Conservation (phyloP, 2,888 invertebrate species). For the Ectropis crepuscularia region DNA sequence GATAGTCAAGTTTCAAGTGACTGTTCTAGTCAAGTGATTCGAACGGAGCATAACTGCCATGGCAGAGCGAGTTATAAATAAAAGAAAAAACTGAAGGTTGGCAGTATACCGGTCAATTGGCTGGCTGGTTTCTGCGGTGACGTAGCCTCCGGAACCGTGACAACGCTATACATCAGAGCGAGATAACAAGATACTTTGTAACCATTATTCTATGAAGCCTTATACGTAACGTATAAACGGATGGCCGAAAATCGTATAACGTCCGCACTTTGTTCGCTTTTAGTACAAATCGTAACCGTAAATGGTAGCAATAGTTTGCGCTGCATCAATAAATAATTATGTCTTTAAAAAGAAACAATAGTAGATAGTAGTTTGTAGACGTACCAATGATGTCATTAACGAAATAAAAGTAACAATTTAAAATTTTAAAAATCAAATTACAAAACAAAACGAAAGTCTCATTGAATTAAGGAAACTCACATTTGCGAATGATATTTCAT, state of each 20-base stretch:
- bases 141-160: conserved; percentile 68
- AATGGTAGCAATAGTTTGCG: conserved; percentile 52
- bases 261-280: conserved; percentile 75
- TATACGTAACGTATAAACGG: conserved; percentile 75
- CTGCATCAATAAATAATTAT: conserved; percentile 52
- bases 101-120: conserved; percentile 84
- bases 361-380: background rate
- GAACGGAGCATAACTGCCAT: conserved; percentile 77
- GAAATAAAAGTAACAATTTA: background rate
- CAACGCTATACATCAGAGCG: conserved; percentile 52
- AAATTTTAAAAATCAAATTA: background rate
- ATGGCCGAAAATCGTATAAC: conserved; percentile 78
- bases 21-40: conserved; percentile 32
- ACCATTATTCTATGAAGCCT: conserved; percentile 78
- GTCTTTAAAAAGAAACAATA: conserved; percentile 3
- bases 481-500: background rate
- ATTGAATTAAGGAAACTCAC: conserved; percentile 1
- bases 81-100: conserved; percentile 84
- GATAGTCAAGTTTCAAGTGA: conserved; percentile 36
- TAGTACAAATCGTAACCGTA: conserved; percentile 57
- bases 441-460: conserved; percentile 11
- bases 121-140: conserved; percentile 83
- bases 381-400: conserved; percentile 7
- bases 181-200: conserved; percentile 62
- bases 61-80: conserved; percentile 82